Evolutionary conservation across 2,113 vertebrate genomes (phyloP).

Genomic region (Scolopax mira): DNA sequence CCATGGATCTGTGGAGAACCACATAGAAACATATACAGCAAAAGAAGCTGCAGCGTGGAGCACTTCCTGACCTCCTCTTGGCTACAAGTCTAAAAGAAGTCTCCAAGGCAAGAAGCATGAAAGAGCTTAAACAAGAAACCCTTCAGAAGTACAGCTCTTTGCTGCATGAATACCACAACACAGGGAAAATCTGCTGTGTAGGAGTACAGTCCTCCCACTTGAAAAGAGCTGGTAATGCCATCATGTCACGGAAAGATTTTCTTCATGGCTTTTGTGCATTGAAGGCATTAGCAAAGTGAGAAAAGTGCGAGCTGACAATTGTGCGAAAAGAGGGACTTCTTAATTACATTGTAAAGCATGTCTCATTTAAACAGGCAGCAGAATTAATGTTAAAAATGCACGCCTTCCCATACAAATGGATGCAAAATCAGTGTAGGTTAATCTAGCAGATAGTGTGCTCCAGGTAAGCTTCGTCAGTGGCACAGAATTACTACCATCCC

Average conservation of each 20-base stretch:
- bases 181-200: conserved; percentile 77
- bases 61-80: conserved; percentile 69
- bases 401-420: neutral
- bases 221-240: conserved; percentile 80
- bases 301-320: conserved; percentile 33
- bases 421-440: neutral
- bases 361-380: conserved; percentile 25
- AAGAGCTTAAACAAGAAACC: conserved; percentile 59
- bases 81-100: conserved; percentile 49
- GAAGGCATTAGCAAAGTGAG: conserved; percentile 50
- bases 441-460: neutral
- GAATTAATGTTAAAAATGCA: conserved; percentile 26
- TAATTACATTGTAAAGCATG: conserved; percentile 51
- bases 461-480: neutral
- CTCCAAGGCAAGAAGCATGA: conserved; percentile 60
- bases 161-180: conserved; percentile 79
- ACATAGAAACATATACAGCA: conserved; percentile 67
- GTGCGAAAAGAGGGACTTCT: conserved; percentile 15
- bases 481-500: neutral
- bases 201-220: conserved; percentile 75
- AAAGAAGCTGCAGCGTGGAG: conserved; percentile 63
- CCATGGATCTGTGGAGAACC: conserved; percentile 62
- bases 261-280: conserved; percentile 54
- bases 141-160: conserved; percentile 72
- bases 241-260: conserved; percentile 73